Evolutionary conservation across 2,888 invertebrate genomes (phyloP).

Genomic region (Colletes collaris): DNA sequence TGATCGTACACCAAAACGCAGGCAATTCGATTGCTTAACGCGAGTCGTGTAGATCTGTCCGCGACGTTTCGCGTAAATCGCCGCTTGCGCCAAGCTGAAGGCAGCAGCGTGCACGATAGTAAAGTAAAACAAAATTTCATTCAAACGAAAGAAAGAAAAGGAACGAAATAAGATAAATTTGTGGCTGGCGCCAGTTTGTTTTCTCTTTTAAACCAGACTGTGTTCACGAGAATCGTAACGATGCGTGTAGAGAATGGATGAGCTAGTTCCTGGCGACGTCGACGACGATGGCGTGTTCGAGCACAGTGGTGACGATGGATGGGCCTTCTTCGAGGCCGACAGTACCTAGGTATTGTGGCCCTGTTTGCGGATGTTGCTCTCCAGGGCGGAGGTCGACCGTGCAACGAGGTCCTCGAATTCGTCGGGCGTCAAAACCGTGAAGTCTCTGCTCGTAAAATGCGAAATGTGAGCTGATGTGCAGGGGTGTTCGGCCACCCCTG

Average conservation of each 20-base stretch:
- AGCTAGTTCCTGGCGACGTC: constrained; percentile 79
- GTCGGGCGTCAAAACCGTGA: constrained; percentile 84
- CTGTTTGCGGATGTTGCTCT: constrained; percentile 83
- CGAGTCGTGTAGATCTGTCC: not conserved
- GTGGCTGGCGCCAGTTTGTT: not conserved
- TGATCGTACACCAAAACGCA: too few species aligned
- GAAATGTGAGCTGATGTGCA: not conserved
- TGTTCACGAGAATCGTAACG: constrained; percentile 80
- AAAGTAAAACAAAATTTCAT: constrained; percentile 11
- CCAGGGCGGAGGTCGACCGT: constrained; percentile 82
- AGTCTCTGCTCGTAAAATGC: constrained; percentile 71
- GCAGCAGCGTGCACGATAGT: constrained; percentile 45
- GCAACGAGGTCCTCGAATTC: constrained; percentile 86
- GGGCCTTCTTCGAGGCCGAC: constrained; percentile 78
- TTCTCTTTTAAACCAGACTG: constrained; percentile 76
- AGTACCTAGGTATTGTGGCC: constrained; percentile 80
- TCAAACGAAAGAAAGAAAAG: not conserved
- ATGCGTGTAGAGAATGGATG: constrained; percentile 80
- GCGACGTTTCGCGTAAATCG: not conserved
- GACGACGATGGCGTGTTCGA: constrained; percentile 79
- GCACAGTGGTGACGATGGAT: constrained; percentile 76
- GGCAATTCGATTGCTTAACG: constrained; percentile 10
- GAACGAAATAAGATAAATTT: too few species aligned
- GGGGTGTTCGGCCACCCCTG: too few species aligned
- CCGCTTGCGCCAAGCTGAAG: constrained; percentile 36